Evolutionary conservation across 2,797 vertebrate species (phyloP), one percentile per base, ranked within the genome.

Genomic region (Triplophysa yarkandensis): DNA sequence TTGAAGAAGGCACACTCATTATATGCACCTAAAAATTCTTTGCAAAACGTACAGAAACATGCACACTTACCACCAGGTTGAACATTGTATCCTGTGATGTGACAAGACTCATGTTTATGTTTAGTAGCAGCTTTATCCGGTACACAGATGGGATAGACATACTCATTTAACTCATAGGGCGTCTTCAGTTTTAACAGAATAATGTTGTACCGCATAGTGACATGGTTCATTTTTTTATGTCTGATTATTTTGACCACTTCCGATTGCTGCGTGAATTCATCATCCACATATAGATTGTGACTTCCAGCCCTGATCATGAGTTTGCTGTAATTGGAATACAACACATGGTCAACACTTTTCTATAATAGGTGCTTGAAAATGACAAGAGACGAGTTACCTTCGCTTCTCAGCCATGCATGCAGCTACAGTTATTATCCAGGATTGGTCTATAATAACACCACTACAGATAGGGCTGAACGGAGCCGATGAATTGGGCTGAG

Each of bases 61-160:
- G 14, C 16, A 6, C 2, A 39, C 58, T 62, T 34, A 71, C 69
- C 58, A 6, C 11, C 57, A 28, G 58, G 58, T 19, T 62, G 58
- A 28, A 23, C 4, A 30, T 52, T 71, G 44, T 62, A 39, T 62
- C 69, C 69, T 10, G 58, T 71, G 69, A 62, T 71, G 23, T 71
- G 17, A 62, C 58, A 71, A 2, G 44, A 62, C 8, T 27, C 43
- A 25, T 19, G 61, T 16, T 14, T 21, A 21, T 52, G 58, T 10
- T 50, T 4, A 1, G 6, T 11, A 19, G 21, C 2, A 14, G 10
- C 6, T 1, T 52, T 0, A 28, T 71, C 44, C 8, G 69, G 57
- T 32, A 71, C 16, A 36, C 69, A 71, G 69, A 62, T 19, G 44
- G 57, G 44, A 19, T 5, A 14, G 3, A 71, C 69, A 19, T 13